Percentiles rank a stretch among this genome's conserved stretches.
phyloP scores from a whole-genome alignment of 2,888 invertebrate genomes.

The Macropis europaea region DNA sequence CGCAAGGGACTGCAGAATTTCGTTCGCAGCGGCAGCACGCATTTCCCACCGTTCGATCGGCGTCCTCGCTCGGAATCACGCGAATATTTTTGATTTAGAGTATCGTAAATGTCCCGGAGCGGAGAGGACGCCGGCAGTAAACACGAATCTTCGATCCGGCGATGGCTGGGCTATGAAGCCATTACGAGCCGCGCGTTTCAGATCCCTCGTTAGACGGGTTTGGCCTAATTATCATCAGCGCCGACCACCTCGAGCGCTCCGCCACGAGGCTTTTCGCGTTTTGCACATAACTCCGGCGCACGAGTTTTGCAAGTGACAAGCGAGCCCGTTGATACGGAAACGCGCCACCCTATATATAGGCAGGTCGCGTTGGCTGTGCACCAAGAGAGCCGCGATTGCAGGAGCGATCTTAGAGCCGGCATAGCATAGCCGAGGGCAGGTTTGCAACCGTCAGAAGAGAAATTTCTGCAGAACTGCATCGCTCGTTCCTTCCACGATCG shows the following conservation, averaged over 20 bases:
- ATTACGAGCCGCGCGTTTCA: conserved; percentile 8
- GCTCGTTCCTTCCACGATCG: neutral
- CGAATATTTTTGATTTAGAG: neutral
- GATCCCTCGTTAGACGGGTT: conserved; percentile 21
- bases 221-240: conserved; percentile 11
- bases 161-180: neutral
- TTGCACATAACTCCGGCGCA: neutral
- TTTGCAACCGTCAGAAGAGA: conserved; percentile 41
- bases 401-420: conserved; percentile 46
- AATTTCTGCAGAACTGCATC: conserved; percentile 12
- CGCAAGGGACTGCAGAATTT: too few relatives aligned
- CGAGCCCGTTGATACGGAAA: neutral
- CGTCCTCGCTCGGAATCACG: neutral
- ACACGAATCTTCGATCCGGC: neutral
- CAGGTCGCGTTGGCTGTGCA: conserved; percentile 31
- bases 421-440: conserved; percentile 46
- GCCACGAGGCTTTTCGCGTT: neutral
- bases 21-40: too few relatives aligned
- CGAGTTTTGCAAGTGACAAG: conserved; percentile 7
- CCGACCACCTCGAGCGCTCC: neutral
- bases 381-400: conserved; percentile 44
- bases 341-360: conserved; percentile 43
- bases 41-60: neutral
- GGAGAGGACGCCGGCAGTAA: conserved; percentile 10
- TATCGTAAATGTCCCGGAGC: conserved; percentile 8